A percentile compares a stretch with the other conserved stretches of the same genome.
Evolutionary conservation across 2,113 vertebrate species (phyloP).

Genomic region (Cebidichthys violaceus): DNA sequence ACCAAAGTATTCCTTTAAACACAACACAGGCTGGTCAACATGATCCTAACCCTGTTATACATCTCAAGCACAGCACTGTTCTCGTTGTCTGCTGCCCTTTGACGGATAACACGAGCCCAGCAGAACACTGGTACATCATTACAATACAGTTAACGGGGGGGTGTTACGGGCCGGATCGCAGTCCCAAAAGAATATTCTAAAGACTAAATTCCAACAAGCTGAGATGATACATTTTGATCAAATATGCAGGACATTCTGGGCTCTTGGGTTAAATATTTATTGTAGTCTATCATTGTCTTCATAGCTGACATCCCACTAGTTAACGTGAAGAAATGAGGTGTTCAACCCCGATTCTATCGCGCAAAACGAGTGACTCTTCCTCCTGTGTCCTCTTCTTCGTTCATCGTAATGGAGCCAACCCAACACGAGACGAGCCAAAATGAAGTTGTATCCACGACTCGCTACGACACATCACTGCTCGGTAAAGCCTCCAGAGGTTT

Average conservation of each 20-base stretch:
- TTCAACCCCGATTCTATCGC: conserved; percentile 45
- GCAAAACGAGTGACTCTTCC: not conserved
- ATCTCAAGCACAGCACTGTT: not conserved
- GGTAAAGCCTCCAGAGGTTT: not conserved
- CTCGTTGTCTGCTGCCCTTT: not conserved
- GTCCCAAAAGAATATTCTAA: not conserved
- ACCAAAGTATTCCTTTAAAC: not conserved
- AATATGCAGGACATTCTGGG: not conserved
- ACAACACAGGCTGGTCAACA: not conserved
- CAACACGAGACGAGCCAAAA: no score
- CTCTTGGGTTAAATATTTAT: not conserved
- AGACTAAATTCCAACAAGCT: not conserved
- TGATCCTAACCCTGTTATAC: not conserved
- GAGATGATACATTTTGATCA: not conserved
- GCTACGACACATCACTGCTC: no score
- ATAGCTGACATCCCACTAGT: not conserved
- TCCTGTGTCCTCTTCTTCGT: not conserved
- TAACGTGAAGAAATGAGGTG: not conserved
- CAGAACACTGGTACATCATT: not conserved
- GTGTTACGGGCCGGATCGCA: not conserved
- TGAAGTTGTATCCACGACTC: no score
- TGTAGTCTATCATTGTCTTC: not conserved
- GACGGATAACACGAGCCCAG: not conserved
- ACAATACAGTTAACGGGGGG: not conserved
- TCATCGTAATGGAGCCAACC: not conserved